Evolutionary conservation across 2,113 vertebrate genomes (phyloP).

Genomic region (Myocastor coypus): DNA sequence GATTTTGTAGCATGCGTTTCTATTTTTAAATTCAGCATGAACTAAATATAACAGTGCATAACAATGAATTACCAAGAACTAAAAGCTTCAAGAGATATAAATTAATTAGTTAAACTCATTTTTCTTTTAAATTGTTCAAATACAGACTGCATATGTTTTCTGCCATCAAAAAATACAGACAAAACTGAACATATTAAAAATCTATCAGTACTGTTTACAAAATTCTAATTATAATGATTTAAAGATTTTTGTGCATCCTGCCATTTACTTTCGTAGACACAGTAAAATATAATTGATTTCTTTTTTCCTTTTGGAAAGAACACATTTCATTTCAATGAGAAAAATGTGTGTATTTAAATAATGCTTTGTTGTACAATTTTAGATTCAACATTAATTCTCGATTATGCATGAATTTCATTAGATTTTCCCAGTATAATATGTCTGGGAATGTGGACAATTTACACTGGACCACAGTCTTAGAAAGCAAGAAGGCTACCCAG

Average conservation of each 20-base stretch:
- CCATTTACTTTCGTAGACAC: neutral
- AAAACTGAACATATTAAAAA: constrained; percentile 46
- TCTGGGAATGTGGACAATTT: neutral
- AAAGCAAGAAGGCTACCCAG: constrained; percentile 2
- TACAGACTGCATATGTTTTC: constrained; percentile 8
- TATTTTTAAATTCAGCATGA: constrained; percentile 60
- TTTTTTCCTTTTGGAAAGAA: constrained; percentile 29
- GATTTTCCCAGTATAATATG: neutral
- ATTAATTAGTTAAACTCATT: constrained; percentile 72
- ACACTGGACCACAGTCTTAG: neutral
- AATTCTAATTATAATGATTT: constrained; percentile 25
- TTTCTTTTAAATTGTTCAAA: constrained; percentile 56
- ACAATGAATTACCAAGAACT: constrained; percentile 27
- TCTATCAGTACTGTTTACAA: neutral
- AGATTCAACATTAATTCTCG: constrained; percentile 2
- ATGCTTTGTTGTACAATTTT: constrained; percentile 23
- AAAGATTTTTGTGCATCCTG: neutral
- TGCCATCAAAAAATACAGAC: constrained; percentile 24
- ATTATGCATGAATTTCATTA: neutral
- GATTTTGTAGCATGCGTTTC: neutral
- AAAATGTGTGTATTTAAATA: neutral
- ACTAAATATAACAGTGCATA: constrained; percentile 65
- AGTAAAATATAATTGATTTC: constrained; percentile 38
- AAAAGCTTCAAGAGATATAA: constrained; percentile 46
- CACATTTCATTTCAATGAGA: constrained; percentile 13